Evolutionary conservation across 1,140 invertebrate species (phyloP).

Genomic region (Tetragnatha versicolor): DNA sequence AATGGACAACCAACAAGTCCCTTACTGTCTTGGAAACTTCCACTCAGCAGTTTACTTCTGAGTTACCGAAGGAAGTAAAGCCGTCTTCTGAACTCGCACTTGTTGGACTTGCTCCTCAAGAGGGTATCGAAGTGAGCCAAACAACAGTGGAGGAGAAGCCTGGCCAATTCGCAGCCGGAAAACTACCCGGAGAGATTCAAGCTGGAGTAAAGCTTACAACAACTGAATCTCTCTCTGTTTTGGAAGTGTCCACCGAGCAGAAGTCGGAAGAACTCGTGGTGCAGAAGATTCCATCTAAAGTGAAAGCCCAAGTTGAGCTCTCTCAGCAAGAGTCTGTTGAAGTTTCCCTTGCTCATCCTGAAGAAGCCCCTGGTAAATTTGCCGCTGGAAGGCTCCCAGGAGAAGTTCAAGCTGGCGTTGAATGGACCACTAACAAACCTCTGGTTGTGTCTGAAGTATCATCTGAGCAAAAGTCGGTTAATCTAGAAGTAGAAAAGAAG

Average conservation of each 20-base stretch:
- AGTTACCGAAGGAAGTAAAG: constrained; percentile 22
- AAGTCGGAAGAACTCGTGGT: constrained; percentile 31
- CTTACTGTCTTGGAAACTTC: constrained; percentile 53
- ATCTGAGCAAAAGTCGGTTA: constrained; percentile 6
- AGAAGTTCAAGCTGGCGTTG: constrained; percentile 34
- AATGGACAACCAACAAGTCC: constrained; percentile 52
- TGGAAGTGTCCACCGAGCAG: constrained; percentile 49
- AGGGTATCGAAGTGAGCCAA: constrained; percentile 44
- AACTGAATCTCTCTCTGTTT: constrained; percentile 50
- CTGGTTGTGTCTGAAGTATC: constrained; percentile 46
- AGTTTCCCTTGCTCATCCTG: constrained; percentile 23
- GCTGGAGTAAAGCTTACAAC: constrained; percentile 47
- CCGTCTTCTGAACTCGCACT: constrained; percentile 27
- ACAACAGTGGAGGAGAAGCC: constrained; percentile 46
- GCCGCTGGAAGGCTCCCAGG: constrained; percentile 52
- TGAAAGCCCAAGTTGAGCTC: constrained; percentile 19
- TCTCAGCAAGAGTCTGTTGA: constrained; percentile 39
- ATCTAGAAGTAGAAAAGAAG: constrained; percentile 22
- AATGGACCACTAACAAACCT: constrained; percentile 42
- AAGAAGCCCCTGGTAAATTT: constrained; percentile 52
- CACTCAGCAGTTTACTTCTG: constrained; percentile 12
- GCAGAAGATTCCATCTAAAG: constrained; percentile 19
- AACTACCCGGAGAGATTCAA: constrained; percentile 54
- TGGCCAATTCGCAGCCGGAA: constrained; percentile 47
- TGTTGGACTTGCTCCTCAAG: constrained; percentile 32